Base-by-base conservation (phyloP, 2,888 invertebrate genomes). In the Pristionchus maxplancki region DNA sequence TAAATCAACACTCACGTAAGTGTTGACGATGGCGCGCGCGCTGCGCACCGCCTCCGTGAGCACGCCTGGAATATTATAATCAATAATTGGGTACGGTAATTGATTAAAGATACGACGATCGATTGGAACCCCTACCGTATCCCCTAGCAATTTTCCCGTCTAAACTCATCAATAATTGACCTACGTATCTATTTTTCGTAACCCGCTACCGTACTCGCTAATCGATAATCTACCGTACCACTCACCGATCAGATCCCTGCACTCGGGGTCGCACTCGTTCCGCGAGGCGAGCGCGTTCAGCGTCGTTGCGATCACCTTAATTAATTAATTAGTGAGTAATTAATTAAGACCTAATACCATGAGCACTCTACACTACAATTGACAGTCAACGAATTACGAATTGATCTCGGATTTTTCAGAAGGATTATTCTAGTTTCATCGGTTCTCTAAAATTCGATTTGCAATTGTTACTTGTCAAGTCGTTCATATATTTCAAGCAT, bases 1-100 rank as follows among this genome's bases (percentile, higher is more conserved):
- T 20, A 28, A 40, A 44, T 24, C 24, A 62, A 62, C 71, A 89
- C 92, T 89, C 67, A 91, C 92, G 87, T 89, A 90, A 34, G 91
- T 91, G 74, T 92, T 92, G 37, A 90, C 88, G 44, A 92, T 91
- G 20, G 89, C 87, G 44, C 91, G 89, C 24, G 91, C 88, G 78
- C 90, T 90, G 58, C 89, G 88, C 40, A 92, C 91, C 67, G 82
- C 82, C 20, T 83, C 82, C 50, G 50, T 50, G 20, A 83, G 53
- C 53, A 83, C 82, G 50, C 82, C 82, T 83, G 82, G 0, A 83
- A 83, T 5, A 20, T 17, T 3, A n/a, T 9, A n/a, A 24, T 50
- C 50, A 50, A 17, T 8, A 1, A 50, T 6, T 4, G 53, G 53
- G 24, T 15, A 4, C 53, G 53, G 53, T 20, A 20, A 58, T 58